A percentile compares a stretch with the other conserved stretches of the same genome.
Conservation (phyloP, 2,113 vertebrate genomes). For the Gnathonemus echidnorhynchus region DNA sequence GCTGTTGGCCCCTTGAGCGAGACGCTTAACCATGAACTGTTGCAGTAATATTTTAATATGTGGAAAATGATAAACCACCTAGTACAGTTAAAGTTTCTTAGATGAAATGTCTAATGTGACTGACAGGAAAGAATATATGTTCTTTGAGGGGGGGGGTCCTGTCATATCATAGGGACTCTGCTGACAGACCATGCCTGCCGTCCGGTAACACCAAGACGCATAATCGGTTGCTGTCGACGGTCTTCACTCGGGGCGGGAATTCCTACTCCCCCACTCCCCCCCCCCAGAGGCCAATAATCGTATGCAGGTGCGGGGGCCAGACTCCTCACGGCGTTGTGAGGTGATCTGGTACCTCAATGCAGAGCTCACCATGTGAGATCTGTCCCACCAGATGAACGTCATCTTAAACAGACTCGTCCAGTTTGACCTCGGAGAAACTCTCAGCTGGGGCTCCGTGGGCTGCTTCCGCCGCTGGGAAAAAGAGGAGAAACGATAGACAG, state of each 20-base stretch:
- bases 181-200: constrained; percentile 28
- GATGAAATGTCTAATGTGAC: background rate
- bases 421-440: constrained; percentile 37
- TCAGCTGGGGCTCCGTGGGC: constrained; percentile 7
- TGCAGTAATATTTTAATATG: background rate
- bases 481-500: background rate
- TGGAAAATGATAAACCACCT: background rate
- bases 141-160: background rate
- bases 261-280: constrained; percentile 15
- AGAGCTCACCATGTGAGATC: constrained; percentile 33
- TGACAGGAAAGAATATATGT: background rate
- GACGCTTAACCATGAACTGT: background rate
- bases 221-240: constrained; percentile 54
- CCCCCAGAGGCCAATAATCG: constrained; percentile 25
- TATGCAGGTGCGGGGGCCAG: constrained; percentile 44
- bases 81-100: background rate
- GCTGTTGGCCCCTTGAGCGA: background rate
- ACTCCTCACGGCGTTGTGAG: constrained; percentile 23
- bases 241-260: constrained; percentile 40
- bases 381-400: background rate
- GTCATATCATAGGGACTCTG: background rate
- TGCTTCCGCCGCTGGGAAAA: background rate
- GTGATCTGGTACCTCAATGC: background rate
- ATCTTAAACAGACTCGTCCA: constrained; percentile 37
- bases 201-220: constrained; percentile 25